Evolutionary conservation across 2,113 vertebrate species (phyloP), one percentile per base, ranked within the genome.

Genomic region (Castor canadensis): DNA sequence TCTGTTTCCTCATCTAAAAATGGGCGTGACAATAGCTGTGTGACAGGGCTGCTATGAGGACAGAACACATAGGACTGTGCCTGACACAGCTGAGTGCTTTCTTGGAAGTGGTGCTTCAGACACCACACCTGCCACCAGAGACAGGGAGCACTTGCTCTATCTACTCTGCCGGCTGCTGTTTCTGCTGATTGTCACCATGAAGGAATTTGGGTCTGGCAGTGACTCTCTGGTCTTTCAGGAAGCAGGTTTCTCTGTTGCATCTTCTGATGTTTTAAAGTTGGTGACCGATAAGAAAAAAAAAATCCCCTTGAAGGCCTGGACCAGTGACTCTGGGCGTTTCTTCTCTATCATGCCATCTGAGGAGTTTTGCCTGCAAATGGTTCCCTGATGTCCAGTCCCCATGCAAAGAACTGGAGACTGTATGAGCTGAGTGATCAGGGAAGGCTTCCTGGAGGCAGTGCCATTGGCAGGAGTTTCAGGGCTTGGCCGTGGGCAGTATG

Each of bases 91-190:
- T 3, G 38, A 43, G 9, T 2, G 26, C 7, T 26, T 69, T 60
- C 6, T 71, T 17, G n/a, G 32, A 66, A 26, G 35, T 5, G n/a
- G 12, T 22, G 45, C 5, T 38, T 77, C 79, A 38, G n/a, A 32
- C 4, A 0, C 0, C 3, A 45, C 17, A 32, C 43, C 24, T 12
- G 40, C n/a, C n/a, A n/a, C n/a, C n/a, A n/a, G n/a, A n/a, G n/a
- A n/a, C n/a, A n/a, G n/a, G n/a, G n/a, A n/a, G n/a, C n/a, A n/a
- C n/a, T n/a, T n/a, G n/a, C n/a, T n/a, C n/a, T n/a, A n/a, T n/a
- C 0, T 0, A 40, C 16, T 2, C 0, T 5, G 38, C 49, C 6
- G 12, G 62, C 0, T 1, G 22, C 71, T 1, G 5, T 67, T 94
- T 49, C 80, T 3, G 3, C 72, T 4, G 5, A n/a, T 38, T 67